A percentile compares a stretch with the other conserved stretches of the same genome.
These are phyloP conservation scores for Meloidogyne hapla DNA, from an alignment of 1,140 invertebrate genomes.

Conservation along the genomic window DNA sequence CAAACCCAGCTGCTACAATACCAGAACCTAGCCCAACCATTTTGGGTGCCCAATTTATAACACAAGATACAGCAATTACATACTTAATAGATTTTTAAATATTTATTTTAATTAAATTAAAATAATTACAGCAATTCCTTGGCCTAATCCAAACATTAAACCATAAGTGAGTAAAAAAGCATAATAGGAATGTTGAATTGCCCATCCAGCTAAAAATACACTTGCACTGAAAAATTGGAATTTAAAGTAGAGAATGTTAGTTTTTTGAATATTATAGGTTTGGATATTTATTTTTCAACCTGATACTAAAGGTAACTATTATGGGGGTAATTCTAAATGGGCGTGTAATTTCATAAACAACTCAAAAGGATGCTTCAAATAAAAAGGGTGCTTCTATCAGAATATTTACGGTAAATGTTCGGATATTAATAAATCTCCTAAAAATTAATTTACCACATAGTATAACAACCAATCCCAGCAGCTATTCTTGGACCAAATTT, in stretches of 20 bases:
- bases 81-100: background rate
- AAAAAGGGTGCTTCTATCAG: no score
- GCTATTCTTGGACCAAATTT: conserved; percentile 55
- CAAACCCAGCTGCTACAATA: conserved; percentile 63
- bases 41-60: conserved; percentile 63
- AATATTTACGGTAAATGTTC: no score
- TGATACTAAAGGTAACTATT: no score
- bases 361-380: no score
- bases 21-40: conserved; percentile 56
- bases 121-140: conserved; percentile 58
- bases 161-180: conserved; percentile 60
- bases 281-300: conserved; percentile 19
- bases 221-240: conserved; percentile 53
- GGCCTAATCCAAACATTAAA: conserved; percentile 61
- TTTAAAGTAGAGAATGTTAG: conserved; percentile 22
- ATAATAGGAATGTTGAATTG: conserved; percentile 55
- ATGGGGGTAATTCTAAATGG: no score
- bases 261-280: background rate
- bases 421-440: no score
- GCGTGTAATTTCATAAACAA: no score
- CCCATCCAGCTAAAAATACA: conserved; percentile 56
- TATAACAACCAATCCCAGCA: conserved; percentile 51
- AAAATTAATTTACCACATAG: conserved; percentile 57
- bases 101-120: background rate
- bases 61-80: conserved; percentile 57